Conservation (phyloP, 2,113 vertebrate genomes). For the Burhinus oedicnemus region DNA sequence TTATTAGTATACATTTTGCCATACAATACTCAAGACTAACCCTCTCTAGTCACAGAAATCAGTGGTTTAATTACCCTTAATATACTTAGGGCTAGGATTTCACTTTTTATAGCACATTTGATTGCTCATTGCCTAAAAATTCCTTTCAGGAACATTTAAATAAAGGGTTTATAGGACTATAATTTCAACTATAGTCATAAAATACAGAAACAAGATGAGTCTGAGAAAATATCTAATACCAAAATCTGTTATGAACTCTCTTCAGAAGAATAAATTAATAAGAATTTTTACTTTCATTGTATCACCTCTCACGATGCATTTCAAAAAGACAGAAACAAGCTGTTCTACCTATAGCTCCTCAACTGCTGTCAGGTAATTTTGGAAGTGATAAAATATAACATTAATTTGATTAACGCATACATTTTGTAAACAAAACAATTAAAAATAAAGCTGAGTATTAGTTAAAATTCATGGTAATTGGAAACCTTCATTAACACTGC, state of each 20-base stretch:
- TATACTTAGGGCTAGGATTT: not conserved
- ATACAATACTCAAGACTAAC: not conserved
- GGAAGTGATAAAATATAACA: constrained; percentile 64
- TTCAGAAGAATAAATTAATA: not conserved
- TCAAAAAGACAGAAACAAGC: not conserved
- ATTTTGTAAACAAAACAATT: constrained; percentile 81
- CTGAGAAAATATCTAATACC: not conserved
- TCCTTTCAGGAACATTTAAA: not conserved
- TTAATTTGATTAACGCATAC: constrained; percentile 79
- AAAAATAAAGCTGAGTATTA: constrained; percentile 81
- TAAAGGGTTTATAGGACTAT: not conserved
- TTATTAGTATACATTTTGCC: not conserved
- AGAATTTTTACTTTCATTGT: not conserved
- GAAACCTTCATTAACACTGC: constrained; percentile 82
- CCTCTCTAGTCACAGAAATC: not conserved
- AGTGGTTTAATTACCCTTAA: not conserved
- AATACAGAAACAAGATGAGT: not conserved
- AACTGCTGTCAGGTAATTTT: constrained; percentile 23
- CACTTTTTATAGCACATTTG: not conserved
- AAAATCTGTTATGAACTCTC: not conserved
- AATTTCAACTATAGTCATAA: not conserved
- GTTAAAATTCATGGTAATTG: constrained; percentile 86
- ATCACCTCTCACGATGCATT: not conserved
- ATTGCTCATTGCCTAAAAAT: not conserved
- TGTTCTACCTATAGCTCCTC: not conserved